Conservation (phyloP, 2,797 vertebrate species). For the Poecilia wingei region DNA sequence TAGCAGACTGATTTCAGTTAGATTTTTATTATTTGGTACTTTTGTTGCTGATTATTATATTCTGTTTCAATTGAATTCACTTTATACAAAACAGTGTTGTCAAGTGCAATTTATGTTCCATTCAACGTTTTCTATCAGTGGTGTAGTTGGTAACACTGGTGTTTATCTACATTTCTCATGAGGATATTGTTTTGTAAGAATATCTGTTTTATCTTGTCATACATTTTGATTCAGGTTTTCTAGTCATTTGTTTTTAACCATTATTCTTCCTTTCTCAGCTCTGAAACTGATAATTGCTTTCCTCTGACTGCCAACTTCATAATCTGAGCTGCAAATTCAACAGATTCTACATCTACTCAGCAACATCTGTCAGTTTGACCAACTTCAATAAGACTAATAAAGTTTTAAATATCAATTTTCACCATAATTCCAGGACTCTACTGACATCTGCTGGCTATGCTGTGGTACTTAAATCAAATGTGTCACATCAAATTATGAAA, state of each 20-base stretch:
- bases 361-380: not conserved
- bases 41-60: not conserved
- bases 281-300: too few relatives aligned
- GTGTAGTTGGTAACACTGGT: too few relatives aligned
- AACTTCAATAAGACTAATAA: not conserved
- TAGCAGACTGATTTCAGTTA: not conserved
- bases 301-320: not conserved
- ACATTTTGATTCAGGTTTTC: too few relatives aligned
- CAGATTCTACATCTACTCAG: not conserved
- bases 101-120: not conserved
- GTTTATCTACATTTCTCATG: too few relatives aligned
- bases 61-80: not conserved
- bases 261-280: too few relatives aligned
- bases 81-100: not conserved
- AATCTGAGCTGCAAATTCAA: not conserved
- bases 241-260: too few relatives aligned
- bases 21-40: not conserved
- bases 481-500: not conserved
- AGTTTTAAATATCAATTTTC: not conserved
- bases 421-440: not conserved
- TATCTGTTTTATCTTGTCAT: too few relatives aligned
- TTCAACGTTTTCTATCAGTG: not conserved
- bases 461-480: not conserved
- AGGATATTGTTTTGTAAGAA: too few relatives aligned
- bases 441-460: not conserved